Conservation (phyloP, 1,140 invertebrate genomes). For the Vanessa tameamea region DNA sequence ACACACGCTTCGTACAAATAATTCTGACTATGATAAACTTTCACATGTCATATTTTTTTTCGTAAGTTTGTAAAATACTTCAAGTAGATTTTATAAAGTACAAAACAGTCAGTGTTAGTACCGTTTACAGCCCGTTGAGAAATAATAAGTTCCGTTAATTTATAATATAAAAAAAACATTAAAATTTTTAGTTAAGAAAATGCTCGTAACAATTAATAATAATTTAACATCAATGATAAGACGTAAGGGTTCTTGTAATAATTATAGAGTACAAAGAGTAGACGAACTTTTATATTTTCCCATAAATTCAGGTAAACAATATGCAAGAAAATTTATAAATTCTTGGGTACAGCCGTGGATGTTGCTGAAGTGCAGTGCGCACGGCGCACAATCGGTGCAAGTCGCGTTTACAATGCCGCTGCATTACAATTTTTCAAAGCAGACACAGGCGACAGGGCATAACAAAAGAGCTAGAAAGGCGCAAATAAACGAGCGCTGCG, state of each 20-base stretch:
- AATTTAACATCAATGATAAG: too few species aligned
- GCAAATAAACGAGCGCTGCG: conserved; percentile 76
- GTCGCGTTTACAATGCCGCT: conserved; percentile 65
- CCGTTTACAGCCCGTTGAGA: too few species aligned
- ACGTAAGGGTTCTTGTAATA: neutral
- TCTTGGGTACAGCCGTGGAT: conserved; percentile 32
- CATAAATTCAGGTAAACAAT: conserved; percentile 27
- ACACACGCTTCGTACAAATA: conserved; percentile 35
- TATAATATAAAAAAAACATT: too few species aligned
- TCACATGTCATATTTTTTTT: neutral
- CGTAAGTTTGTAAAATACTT: neutral
- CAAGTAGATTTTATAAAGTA: neutral
- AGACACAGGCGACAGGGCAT: conserved; percentile 74
- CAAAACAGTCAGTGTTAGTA: too few species aligned
- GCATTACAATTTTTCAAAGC: conserved; percentile 79
- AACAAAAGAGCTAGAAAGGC: conserved; percentile 78
- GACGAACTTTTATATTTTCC: conserved; percentile 13
- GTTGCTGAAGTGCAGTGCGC: conserved; percentile 45
- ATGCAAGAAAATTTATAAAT: conserved; percentile 33
- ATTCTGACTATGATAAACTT: conserved; percentile 18
- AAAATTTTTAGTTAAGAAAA: too few species aligned
- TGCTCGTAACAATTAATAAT: too few species aligned
- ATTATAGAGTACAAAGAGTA: neutral
- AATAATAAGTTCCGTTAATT: too few species aligned
- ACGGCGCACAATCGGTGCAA: conserved; percentile 56